Evolutionary conservation across 2,888 invertebrate genomes (phyloP).

Genomic region (Druceiella hillmani): DNA sequence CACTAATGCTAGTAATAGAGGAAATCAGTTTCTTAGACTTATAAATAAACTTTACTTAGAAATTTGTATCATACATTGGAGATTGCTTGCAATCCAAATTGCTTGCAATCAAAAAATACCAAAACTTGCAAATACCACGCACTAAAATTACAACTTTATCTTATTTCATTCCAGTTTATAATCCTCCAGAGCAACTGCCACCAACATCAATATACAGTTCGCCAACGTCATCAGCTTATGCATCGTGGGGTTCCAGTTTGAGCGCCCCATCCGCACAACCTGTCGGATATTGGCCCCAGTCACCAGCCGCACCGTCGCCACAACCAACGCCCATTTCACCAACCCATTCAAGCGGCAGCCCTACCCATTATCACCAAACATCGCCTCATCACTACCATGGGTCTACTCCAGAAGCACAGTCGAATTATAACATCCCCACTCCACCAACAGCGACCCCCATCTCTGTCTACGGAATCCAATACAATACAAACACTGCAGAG

Average conservation of each 20-base stretch:
- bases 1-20: no score
- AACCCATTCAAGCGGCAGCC: constrained; percentile 16
- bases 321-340: constrained; percentile 14
- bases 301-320: constrained; percentile 14
- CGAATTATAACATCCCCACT: constrained; percentile 10
- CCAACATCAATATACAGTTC: constrained; percentile 20
- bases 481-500: constrained; percentile 7
- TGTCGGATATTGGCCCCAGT: constrained; percentile 16
- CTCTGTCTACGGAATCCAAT: constrained; percentile 13
- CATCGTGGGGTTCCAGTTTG: constrained; percentile 16
- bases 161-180: constrained; percentile 17
- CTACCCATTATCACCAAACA: constrained; percentile 10
- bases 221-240: constrained; percentile 14
- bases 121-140: neutral
- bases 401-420: constrained; percentile 21
- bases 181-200: constrained; percentile 21
- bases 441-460: no score
- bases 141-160: neutral
- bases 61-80: no score
- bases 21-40: neutral
- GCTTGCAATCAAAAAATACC: no score
- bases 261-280: constrained; percentile 18
- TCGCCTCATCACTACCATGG: constrained; percentile 14
- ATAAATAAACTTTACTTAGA: neutral
- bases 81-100: no score